phyloP scores from a whole-genome alignment of 2,888 invertebrate genomes.

The Carabus problematicus region DNA sequence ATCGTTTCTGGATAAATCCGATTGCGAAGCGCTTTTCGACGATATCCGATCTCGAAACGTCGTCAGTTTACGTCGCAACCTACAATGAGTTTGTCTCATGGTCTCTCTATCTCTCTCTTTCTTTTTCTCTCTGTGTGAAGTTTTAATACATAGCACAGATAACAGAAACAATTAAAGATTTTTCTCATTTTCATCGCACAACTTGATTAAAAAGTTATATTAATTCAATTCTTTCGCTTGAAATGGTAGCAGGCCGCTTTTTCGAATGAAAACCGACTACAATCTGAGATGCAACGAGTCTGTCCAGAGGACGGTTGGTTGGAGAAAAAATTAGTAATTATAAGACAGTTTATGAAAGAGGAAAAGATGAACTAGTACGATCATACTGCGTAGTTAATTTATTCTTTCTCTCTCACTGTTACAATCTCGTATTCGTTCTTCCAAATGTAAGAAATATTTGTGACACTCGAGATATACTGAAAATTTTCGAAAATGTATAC shows the following conservation, averaged over 20 bases:
- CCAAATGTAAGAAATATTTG: too few relatives aligned
- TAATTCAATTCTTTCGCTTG: constrained; percentile 39
- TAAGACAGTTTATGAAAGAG: too few relatives aligned
- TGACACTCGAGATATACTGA: too few relatives aligned
- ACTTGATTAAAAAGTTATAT: constrained; percentile 42
- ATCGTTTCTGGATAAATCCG: constrained; percentile 20
- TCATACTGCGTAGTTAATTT: too few relatives aligned
- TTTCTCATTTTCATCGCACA: constrained; percentile 37
- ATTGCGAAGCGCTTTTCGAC: constrained; percentile 6
- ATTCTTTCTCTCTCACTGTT: too few relatives aligned
- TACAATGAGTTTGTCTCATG: neutral
- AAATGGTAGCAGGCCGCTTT: constrained; percentile 8
- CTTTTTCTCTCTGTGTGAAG: neutral
- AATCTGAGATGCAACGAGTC: too few relatives aligned
- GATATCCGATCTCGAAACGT: neutral
- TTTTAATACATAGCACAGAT: constrained; percentile 27
- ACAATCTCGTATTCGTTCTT: too few relatives aligned
- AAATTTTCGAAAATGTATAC: too few relatives aligned
- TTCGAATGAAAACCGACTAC: too few relatives aligned
- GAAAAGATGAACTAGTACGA: too few relatives aligned
- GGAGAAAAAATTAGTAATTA: too few relatives aligned
- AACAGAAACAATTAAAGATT: constrained; percentile 42
- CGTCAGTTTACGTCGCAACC: neutral
- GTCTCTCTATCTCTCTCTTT: neutral
- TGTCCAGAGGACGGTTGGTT: too few relatives aligned